phyloP scores from a whole-genome alignment of 2,797 vertebrate species.

The Petrocephalus sullivani region DNA sequence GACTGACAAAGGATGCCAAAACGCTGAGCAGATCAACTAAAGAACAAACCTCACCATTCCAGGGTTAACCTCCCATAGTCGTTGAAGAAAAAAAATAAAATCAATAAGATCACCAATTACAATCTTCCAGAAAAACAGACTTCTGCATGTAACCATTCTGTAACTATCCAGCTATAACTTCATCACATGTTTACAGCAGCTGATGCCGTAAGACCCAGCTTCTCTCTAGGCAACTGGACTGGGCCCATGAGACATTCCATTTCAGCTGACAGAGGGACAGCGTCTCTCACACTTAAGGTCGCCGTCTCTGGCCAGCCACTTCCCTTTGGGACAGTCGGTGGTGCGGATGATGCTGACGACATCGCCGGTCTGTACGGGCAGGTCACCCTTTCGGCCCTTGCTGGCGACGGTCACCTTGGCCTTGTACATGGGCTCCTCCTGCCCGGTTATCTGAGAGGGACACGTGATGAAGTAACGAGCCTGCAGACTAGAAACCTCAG shows the following conservation, averaged over 20 bases:
- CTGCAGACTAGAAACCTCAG: background rate
- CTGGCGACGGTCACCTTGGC: constrained; percentile 46
- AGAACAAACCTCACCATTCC: background rate
- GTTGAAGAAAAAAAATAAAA: background rate
- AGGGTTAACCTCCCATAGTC: background rate
- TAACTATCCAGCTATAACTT: background rate
- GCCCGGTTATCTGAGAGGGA: constrained; percentile 59
- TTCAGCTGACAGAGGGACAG: background rate
- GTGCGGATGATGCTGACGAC: constrained; percentile 53
- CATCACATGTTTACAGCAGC: background rate
- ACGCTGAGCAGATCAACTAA: too few relatives aligned
- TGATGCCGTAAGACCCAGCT: background rate
- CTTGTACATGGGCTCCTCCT: constrained; percentile 53
- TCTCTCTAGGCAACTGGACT: background rate
- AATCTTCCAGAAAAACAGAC: background rate
- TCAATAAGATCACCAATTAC: background rate
- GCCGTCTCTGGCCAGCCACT: constrained; percentile 60
- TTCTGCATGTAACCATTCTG: background rate
- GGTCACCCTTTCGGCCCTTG: constrained; percentile 54
- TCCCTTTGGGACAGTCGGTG: constrained; percentile 55
- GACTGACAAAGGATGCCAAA: background rate
- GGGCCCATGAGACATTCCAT: background rate
- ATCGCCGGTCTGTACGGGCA: constrained; percentile 53
- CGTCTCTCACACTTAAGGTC: constrained; percentile 65
- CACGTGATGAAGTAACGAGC: background rate